These are phyloP conservation scores for Corythornis cristatus DNA, from an alignment of 2,113 vertebrate genomes.

Conservation along the genomic window DNA sequence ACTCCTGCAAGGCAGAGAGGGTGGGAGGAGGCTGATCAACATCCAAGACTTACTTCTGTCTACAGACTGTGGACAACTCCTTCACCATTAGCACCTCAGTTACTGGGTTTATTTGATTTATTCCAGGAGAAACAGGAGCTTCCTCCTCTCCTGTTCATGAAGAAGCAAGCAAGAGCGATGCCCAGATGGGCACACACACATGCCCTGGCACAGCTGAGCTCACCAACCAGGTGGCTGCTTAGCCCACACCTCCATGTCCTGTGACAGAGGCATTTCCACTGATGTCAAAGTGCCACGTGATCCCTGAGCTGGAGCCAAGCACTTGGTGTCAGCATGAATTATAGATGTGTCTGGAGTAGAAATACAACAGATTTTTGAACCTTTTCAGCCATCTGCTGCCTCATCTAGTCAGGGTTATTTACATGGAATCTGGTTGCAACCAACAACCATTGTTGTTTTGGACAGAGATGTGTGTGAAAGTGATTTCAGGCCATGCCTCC, in stretches of 20 bases:
- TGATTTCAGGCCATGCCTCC: neutral
- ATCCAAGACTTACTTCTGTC: neutral
- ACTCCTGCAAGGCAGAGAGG: neutral
- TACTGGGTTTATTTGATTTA: neutral
- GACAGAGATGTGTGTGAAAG: neutral
- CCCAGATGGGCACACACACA: accelerated
- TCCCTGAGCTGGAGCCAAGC: neutral
- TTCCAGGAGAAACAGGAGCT: neutral
- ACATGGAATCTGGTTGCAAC: neutral
- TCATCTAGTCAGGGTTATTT: neutral
- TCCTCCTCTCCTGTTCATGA: neutral
- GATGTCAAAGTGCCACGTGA: accelerated
- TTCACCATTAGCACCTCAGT: neutral
- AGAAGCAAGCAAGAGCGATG: neutral
- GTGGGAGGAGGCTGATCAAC: neutral
- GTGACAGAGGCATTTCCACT: accelerated
- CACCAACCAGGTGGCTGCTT: neutral
- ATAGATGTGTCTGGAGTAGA: neutral
- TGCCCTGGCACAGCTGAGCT: neutral
- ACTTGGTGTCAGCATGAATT: neutral
- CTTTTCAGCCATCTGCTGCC: neutral
- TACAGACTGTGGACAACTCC: neutral
- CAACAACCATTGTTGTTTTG: neutral
- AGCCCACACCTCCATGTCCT: neutral
- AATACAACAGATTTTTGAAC: neutral